Conservation (phyloP, 2,888 invertebrate species). For the Zelleria hepariella region DNA sequence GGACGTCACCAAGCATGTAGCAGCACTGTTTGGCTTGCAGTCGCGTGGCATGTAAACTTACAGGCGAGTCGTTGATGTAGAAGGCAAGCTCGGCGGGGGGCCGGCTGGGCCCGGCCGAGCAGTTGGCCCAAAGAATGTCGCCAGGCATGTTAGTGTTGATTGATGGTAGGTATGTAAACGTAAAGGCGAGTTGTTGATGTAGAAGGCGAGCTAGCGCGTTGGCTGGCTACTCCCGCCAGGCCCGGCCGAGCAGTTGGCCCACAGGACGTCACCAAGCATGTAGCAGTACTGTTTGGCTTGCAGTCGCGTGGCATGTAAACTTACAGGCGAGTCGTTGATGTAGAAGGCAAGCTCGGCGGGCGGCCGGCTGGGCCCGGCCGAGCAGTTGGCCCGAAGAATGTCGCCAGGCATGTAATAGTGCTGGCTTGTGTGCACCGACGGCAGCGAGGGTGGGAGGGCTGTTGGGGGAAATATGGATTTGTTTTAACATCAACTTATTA, state of each 20-base stretch:
- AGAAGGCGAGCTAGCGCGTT: too few species aligned
- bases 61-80: conserved; percentile 78
- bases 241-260: conserved; percentile 80
- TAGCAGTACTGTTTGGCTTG: conserved; percentile 78
- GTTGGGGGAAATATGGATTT: conserved; percentile 9
- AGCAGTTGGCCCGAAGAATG: conserved; percentile 79
- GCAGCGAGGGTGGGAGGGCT: conserved; percentile 74
- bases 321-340: conserved; percentile 80
- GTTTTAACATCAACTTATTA: too few species aligned
- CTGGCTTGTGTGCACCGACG: conserved; percentile 76
- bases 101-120: conserved; percentile 78
- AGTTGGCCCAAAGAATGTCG: conserved; percentile 80
- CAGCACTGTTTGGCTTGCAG: conserved; percentile 77
- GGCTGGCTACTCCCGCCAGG: too few species aligned
- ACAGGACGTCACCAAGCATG: conserved; percentile 77
- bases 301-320: conserved; percentile 62
- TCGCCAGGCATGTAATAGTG: conserved; percentile 81
- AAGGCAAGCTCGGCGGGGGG: conserved; percentile 78
- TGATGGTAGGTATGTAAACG: not conserved
- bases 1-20: conserved; percentile 78
- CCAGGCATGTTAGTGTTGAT: too few species aligned
- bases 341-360: conserved; percentile 77
- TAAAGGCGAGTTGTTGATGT: not conserved
- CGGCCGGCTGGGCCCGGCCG: conserved; percentile 78
- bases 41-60: conserved; percentile 69